Conservation (phyloP, 2,797 vertebrate species). For the Oreonectes daqikongensis region DNA sequence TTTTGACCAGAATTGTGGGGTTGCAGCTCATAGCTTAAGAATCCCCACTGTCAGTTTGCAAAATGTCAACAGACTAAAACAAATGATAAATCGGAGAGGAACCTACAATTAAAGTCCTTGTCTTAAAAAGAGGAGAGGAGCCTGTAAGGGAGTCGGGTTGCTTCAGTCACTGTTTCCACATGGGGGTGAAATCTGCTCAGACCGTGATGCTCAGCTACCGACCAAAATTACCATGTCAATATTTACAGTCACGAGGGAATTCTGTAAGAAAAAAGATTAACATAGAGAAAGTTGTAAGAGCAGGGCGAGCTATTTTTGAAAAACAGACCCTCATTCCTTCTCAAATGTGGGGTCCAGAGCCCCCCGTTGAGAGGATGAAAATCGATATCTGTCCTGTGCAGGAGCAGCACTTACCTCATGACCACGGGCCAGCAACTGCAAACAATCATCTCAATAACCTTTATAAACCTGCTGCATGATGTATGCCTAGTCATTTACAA, state of each 20-base stretch:
- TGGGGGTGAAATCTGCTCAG: conserved; percentile 39
- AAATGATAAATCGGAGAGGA: conserved; percentile 68
- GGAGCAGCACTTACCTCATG: conserved; percentile 68
- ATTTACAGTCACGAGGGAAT: conserved; percentile 56
- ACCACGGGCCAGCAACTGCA: conserved; percentile 70
- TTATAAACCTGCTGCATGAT: conserved; percentile 64
- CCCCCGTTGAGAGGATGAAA: conserved; percentile 55
- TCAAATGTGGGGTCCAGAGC: conserved; percentile 45
- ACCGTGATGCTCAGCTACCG: conserved; percentile 56
- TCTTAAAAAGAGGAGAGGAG: conserved; percentile 57
- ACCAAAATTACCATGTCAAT: conserved; percentile 67
- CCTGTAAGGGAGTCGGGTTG: conserved; percentile 60
- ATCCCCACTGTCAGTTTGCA: conserved; percentile 64
- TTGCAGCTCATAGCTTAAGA: conserved; percentile 65
- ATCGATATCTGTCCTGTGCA: conserved; percentile 57
- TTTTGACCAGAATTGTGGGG: conserved; percentile 63
- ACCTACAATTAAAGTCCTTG: conserved; percentile 69
- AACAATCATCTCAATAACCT: conserved; percentile 73
- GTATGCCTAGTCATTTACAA: conserved; percentile 56
- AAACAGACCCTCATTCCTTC: conserved; percentile 49
- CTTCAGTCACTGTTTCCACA: conserved; percentile 69
- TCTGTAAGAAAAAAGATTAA: conserved; percentile 44
- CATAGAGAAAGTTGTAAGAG: conserved; percentile 36
- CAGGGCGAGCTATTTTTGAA: conserved; percentile 54
- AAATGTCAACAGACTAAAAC: conserved; percentile 62